Base-by-base conservation (phyloP, 2,113 vertebrate genomes). In the Notarius lentiginosus region DNA sequence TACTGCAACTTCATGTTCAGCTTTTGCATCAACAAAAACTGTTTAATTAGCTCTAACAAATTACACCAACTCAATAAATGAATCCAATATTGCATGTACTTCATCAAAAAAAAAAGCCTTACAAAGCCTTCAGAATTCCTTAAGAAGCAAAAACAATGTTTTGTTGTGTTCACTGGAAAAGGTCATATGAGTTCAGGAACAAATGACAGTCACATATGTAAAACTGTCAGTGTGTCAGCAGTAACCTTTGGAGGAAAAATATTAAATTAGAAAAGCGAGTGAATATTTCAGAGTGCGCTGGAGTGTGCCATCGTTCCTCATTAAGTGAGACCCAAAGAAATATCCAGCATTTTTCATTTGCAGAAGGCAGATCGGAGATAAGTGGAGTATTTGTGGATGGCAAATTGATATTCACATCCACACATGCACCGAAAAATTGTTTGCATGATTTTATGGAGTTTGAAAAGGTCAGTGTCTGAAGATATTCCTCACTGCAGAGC, bases 191-290 rank as follows among this genome's bases (percentile, higher is more conserved):
- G 88, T 90, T 82, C 75, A 79, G 85, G 47, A 77, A 73, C 82
- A 87, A 65, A 76, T 63, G 91, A 92, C 89, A 91, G 89, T 63
- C 81, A 81, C 87, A 91, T 90, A 90, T 86, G 80, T 92, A 91
- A 93, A 91, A 85, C 85, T 89, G 89, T 92, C 91, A 89, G 85
- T 82, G 82, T 91, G 92, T 93, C 90, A 91, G 88, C 85, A 11
- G 87, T 90, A 92, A 93, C 90, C 91, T 92, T 93, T 90, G 18
- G 82, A 88, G 85, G 68, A 88, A 90, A 92, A 87, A 79, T 82
- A 89, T 61, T 84, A 92, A 91, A 91, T 91, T 86, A 89, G 72
- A 90, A 86, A 82, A 90, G 63, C 75, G 75, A 82, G 55, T 58
- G 80, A 79, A 89, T 80, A 88, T 87, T 86, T 88, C 65, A 49